Evolutionary conservation across 1,140 invertebrate species (phyloP).

Genomic region (Orussus abietinus): DNA sequence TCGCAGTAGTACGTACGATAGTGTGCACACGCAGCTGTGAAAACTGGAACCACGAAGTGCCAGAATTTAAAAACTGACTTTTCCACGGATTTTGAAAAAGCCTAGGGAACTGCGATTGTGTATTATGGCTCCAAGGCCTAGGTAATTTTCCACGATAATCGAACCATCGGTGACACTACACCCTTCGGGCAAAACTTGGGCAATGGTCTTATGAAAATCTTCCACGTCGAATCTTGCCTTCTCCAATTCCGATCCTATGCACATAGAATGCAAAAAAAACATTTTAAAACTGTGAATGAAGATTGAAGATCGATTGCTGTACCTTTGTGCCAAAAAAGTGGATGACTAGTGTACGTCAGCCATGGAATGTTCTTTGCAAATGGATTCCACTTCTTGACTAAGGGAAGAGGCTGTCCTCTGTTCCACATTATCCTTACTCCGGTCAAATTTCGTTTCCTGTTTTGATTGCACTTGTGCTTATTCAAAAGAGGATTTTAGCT

Average conservation of each 20-base stretch:
- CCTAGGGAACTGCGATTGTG: slow-evolving; percentile 80
- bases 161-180: slow-evolving; percentile 55
- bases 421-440: slow-evolving; percentile 77
- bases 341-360: slow-evolving; percentile 76
- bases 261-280: slow-evolving; percentile 29
- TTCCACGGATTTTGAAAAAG: slow-evolving; percentile 81
- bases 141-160: slow-evolving; percentile 76
- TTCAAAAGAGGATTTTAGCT: slow-evolving; percentile 3
- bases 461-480: too few species aligned
- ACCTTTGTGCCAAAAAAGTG: slow-evolving; percentile 76
- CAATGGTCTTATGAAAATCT: slow-evolving; percentile 50
- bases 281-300: slow-evolving; percentile 10
- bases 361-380: slow-evolving; percentile 76
- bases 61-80: slow-evolving; percentile 77
- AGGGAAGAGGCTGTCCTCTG: slow-evolving; percentile 61
- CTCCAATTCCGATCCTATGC: slow-evolving; percentile 39
- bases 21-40: too few species aligned
- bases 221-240: slow-evolving; percentile 58
- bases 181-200: slow-evolving; percentile 26
- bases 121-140: slow-evolving; percentile 72
- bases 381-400: slow-evolving; percentile 81
- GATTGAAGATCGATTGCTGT: slow-evolving; percentile 19
- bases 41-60: too few species aligned
- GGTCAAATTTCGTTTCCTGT: slow-evolving; percentile 64
- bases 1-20: too few species aligned